Evolutionary conservation across 2,888 invertebrate genomes (phyloP), one percentile per base, ranked within the genome.

Genomic region (Drepanosiphum platanoidis): DNA sequence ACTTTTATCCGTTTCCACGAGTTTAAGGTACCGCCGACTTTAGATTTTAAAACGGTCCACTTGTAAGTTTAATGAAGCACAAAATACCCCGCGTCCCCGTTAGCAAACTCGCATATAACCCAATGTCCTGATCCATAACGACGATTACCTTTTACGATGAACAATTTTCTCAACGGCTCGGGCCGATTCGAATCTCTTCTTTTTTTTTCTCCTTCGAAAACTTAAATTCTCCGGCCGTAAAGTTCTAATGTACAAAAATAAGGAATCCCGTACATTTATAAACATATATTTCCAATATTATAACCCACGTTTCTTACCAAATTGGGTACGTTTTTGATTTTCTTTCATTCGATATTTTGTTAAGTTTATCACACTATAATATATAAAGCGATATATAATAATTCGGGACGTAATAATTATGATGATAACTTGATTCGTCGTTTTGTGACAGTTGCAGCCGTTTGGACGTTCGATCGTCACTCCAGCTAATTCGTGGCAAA

Each of bases 11-110:
- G n/a, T 68, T 84, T 58, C 36, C 52, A 52, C 30, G 84, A 68
- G 52, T 84, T 77, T 77, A 46, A 84, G 68, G 46, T 58, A 68
- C 84, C 22, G 83, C 84, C 22, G 83, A 84, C 75, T 84, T 77
- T 58, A 34, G 70, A 70, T 84, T 84, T 77, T 36, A 68, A 77
- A 77, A 68, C n/a, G 68, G 36, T 77, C 66, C 75, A 68, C 77
- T 84, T 84, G 77, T 84, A 84, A 66, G 77, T 84, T 84, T 84
- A 84, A 84, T 84, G 84, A 77, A 84, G 84, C 84, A 70, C 84
- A 70, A 84, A 84, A 84, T 77, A 77, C 77, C 77, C 83, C 42
- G n/a, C n/a, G 66, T 46, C 74, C 46, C 39, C 22, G 82, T 61
- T 81, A n/a, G 52, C 66, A 68, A 68, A 83, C 84, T 68, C 36